These are phyloP conservation scores for Monopis laevigella DNA, from an alignment of 2,888 invertebrate genomes.

Conservation along the genomic window DNA sequence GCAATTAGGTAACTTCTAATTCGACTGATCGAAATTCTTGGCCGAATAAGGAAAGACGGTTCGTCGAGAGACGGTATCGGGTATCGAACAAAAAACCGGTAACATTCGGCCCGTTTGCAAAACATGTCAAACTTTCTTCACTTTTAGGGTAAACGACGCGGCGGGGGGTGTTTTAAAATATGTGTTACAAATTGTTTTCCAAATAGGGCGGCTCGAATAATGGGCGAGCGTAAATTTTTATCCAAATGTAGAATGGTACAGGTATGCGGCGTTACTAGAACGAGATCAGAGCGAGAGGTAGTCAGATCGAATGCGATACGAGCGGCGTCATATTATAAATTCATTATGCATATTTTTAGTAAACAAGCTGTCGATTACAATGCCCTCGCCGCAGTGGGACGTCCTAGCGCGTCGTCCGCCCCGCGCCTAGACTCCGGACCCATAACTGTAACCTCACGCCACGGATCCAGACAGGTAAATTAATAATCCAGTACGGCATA, in stretches of 20 bases:
- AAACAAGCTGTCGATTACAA: slow-evolving; percentile 68
- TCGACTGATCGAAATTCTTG: slow-evolving; percentile 10
- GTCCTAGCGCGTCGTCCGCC: slow-evolving; percentile 51
- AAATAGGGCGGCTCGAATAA: too few species aligned
- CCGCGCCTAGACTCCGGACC: slow-evolving; percentile 22
- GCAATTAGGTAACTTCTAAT: slow-evolving; percentile 37
- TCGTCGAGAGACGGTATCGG: too few species aligned
- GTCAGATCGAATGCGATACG: slow-evolving; percentile 5
- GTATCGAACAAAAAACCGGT: not conserved
- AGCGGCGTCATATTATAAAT: slow-evolving; percentile 51
- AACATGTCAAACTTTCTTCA: slow-evolving; percentile 6
- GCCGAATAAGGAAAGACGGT: slow-evolving; percentile 6
- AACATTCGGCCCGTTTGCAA: not conserved
- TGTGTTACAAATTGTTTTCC: too few species aligned
- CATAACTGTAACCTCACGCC: slow-evolving; percentile 5
- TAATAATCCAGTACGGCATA: not conserved
- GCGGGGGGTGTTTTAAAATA: slow-evolving; percentile 1
- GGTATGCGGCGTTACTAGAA: too few species aligned
- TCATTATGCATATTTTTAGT: slow-evolving; percentile 69
- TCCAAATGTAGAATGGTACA: too few species aligned
- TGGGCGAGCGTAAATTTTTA: too few species aligned
- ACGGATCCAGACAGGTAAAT: too few species aligned
- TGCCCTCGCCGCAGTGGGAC: slow-evolving; percentile 50
- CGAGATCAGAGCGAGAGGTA: slow-evolving; percentile 2
- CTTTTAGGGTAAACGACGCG: slow-evolving; percentile 4